These are phyloP conservation scores for Sylvicapra grimmia DNA, from an alignment of 2,113 vertebrate species.

Conservation along the genomic window DNA sequence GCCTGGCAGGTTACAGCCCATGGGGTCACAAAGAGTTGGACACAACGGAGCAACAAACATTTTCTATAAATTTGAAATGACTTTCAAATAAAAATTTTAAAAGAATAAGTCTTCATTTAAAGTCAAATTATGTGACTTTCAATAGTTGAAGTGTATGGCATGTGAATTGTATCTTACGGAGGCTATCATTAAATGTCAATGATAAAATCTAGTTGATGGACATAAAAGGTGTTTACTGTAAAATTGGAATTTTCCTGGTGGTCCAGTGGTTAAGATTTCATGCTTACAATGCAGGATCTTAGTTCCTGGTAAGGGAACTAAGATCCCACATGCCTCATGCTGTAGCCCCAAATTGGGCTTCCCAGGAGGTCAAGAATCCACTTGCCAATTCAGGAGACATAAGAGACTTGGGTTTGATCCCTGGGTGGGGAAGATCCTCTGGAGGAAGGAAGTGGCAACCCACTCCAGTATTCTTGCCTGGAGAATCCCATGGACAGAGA, in stretches of 20 bases:
- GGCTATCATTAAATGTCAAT: not conserved
- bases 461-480: not conserved
- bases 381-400: not conserved
- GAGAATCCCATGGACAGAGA: not conserved
- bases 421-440: not conserved
- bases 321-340: not conserved
- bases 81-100: not conserved
- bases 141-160: not conserved
- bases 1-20: not conserved
- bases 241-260: not conserved
- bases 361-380: not conserved
- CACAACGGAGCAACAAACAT: accelerated
- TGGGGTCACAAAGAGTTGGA: not conserved
- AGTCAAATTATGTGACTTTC: not conserved
- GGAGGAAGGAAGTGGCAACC: not conserved
- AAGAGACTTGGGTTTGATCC: not conserved
- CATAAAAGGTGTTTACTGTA: not conserved
- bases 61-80: conserved; percentile 2
- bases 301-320: not conserved
- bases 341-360: not conserved
- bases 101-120: not conserved
- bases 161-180: not conserved
- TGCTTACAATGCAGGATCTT: not conserved
- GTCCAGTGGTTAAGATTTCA: not conserved
- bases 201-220: not conserved